Percentiles rank a stretch among this genome's conserved stretches.
Evolutionary conservation across 2,888 invertebrate genomes (phyloP).

Genomic region (Aleiodes alternator): DNA sequence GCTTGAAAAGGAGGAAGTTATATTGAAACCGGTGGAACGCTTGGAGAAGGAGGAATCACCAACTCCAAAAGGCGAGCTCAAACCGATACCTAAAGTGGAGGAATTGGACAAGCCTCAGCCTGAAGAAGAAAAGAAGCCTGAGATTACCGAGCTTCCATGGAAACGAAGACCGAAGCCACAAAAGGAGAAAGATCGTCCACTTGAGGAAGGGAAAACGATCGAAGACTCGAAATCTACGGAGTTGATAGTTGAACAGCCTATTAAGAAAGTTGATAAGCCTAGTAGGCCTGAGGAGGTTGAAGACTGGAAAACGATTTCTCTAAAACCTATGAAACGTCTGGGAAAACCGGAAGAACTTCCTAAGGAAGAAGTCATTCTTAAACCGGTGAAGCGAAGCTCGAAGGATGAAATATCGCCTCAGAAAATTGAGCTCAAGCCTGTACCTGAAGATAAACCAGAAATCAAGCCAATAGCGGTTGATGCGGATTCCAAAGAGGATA

Average conservation of each 20-base stretch:
- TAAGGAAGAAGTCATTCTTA: conserved; percentile 62
- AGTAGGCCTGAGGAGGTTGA: conserved; percentile 63
- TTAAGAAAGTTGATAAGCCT: conserved; percentile 70
- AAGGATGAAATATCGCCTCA: conserved; percentile 56
- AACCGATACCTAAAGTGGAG: too few species aligned
- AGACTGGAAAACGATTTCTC: conserved; percentile 58
- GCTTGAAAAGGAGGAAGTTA: too few species aligned
- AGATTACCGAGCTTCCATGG: conserved; percentile 39
- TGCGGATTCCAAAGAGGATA: conserved; percentile 48
- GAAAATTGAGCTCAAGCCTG: conserved; percentile 48
- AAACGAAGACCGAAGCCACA: not conserved
- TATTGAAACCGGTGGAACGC: too few species aligned
- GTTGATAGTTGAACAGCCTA: conserved; percentile 57
- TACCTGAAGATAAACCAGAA: conserved; percentile 47
- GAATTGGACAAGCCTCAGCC: conserved; percentile 47
- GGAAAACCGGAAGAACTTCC: conserved; percentile 70
- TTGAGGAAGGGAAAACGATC: conserved; percentile 42
- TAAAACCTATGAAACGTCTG: conserved; percentile 58
- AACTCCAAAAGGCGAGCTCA: too few species aligned
- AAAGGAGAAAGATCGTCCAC: not conserved
- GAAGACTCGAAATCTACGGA: not conserved
- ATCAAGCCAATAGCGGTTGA: conserved; percentile 35
- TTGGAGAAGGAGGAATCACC: too few species aligned
- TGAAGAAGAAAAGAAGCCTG: conserved; percentile 26
- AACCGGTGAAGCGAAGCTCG: conserved; percentile 58